Base-by-base conservation (phyloP, 2,113 vertebrate genomes). In the Paramormyrops kingsleyae region DNA sequence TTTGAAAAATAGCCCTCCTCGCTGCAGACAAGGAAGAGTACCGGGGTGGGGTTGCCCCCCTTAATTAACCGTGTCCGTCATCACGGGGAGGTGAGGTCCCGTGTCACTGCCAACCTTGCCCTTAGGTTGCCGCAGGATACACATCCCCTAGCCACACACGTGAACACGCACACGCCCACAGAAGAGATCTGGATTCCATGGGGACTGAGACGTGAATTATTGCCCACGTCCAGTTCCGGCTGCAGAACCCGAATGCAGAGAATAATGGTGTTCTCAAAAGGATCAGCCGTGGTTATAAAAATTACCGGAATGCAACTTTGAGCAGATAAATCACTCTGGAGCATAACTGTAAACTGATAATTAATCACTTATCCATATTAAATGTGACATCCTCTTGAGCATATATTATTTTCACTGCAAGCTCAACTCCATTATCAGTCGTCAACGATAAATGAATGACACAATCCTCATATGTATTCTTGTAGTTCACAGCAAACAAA, bases 1-100 rank as follows among this genome's bases (percentile, higher is more conserved):
- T 92, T 90, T 92, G 92, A 94, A 93, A 93, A 94, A 92, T 91
- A 88, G 91, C 66, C 66, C 42, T 87, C 74, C 77, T 92, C 89
- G 44, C 27, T 49, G 56, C 59, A 91, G 83, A 83, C 90, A 91
- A 92, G 90, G 86, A 91, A 77, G 88, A 88, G 80, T 46, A 39
- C 50, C 15, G 74, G 66, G 83, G 19, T 12, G 35, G 86, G 87
- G 84, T 88, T 56, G 74, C 88, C 13, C 90, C 88, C 93, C 85
- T 93, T 91, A 92, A 93, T 94, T 94, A 92, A 91, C 90, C 88
- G 88, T 89, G 83, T 92, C 93, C 93, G 90, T 90, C 42, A 35
- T 49, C 89, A 91, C 21, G 91, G 92, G 92, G 92, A 95, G 92
- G 92, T 93, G 93, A 94, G 92, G 66, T 86, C 62, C 80, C 91